Conservation (phyloP, 64 coral and sea anemone genomes). For the Exaiptasia diaphana region DNA sequence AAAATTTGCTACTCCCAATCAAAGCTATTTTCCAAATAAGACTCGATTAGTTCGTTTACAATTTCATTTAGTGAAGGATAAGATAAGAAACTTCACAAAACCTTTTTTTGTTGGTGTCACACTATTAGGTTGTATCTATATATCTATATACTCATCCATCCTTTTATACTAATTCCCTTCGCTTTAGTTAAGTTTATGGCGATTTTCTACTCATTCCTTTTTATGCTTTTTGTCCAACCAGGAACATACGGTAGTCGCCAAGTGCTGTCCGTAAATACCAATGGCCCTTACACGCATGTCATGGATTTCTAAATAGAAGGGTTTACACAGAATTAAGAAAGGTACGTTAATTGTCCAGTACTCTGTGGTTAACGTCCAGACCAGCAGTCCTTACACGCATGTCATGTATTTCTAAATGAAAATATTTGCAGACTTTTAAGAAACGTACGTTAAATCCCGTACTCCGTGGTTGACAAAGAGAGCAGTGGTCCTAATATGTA, state of each 20-base stretch:
- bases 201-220: too few species aligned
- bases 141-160: too few species aligned
- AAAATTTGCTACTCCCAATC: too few species aligned
- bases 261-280: conserved; percentile 5
- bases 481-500: conserved; percentile 38
- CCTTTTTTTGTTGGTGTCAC: too few species aligned
- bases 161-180: too few species aligned
- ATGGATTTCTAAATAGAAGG: conserved; percentile 19
- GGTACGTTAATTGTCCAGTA: conserved; percentile 43
- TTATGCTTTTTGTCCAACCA: conserved; percentile 6
- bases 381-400: conserved; percentile 34
- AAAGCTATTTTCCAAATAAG: too few species aligned
- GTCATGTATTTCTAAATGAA: conserved; percentile 29
- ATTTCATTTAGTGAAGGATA: too few species aligned
- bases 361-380: conserved; percentile 3
- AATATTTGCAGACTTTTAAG: background rate
- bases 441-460: conserved; percentile 45
- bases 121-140: too few species aligned
- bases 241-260: conserved; percentile 54
- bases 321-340: background rate
- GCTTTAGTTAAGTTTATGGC: too few species aligned
- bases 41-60: too few species aligned
- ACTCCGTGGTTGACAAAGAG: background rate
- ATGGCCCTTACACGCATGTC: conserved; percentile 44
- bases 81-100: too few species aligned